These are phyloP conservation scores for Drosophila paramelanica DNA, from an alignment of 2,888 invertebrate genomes.

Conservation along the genomic window DNA sequence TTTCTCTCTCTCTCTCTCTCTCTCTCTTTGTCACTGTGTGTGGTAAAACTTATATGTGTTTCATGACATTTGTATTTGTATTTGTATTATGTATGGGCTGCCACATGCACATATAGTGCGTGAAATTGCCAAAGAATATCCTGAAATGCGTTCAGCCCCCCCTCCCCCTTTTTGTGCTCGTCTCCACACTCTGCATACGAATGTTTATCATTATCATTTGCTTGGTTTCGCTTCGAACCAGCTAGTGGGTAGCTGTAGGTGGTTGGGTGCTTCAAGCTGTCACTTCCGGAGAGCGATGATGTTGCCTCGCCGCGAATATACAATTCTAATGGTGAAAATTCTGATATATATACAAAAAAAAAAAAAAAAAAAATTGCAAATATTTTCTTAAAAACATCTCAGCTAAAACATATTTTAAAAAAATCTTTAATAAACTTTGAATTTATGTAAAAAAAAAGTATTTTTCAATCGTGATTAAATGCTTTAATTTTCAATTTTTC, in stretches of 20 bases:
- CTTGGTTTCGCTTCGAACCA: conserved; percentile 12
- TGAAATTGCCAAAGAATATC: conserved; percentile 54
- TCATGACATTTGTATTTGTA: conserved; percentile 55
- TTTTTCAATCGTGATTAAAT: too few relatives aligned
- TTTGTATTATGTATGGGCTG: conserved; percentile 48
- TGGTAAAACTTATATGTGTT: conserved; percentile 26
- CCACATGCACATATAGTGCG: conserved; percentile 54
- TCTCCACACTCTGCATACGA: conserved; percentile 20
- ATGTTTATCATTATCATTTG: conserved; percentile 49
- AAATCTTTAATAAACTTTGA: too few relatives aligned
- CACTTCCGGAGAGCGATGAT: conserved; percentile 21
- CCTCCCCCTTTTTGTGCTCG: too few relatives aligned
- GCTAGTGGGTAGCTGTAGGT: conserved; percentile 5
- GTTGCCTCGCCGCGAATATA: background rate
- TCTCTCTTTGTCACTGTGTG: background rate
- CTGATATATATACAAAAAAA: background rate
- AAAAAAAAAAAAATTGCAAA: background rate
- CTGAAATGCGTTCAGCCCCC: conserved; percentile 5
- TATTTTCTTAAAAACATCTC: too few relatives aligned
- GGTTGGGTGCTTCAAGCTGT: conserved; percentile 27
- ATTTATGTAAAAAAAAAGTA: too few relatives aligned
- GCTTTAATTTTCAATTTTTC: too few relatives aligned
- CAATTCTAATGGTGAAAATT: conserved; percentile 12
- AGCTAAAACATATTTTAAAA: too few relatives aligned
- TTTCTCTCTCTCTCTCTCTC: background rate